Evolutionary conservation across 2,888 invertebrate species (phyloP), one percentile per base, ranked within the genome.

Genomic region (Neoascia interrupta): DNA sequence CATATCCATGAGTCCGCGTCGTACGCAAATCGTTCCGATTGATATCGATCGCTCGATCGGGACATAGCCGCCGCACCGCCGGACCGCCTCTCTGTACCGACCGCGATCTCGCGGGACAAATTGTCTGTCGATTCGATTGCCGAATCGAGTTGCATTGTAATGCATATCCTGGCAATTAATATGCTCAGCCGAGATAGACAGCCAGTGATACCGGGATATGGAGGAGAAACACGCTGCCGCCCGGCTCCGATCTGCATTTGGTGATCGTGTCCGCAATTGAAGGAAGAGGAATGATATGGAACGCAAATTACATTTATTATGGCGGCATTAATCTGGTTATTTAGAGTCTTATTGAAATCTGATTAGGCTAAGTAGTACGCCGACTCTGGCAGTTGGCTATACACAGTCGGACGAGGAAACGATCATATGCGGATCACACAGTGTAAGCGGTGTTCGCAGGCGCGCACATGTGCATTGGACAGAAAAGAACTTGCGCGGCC

Each of bases 291-390:
- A 68, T 79, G 74, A 72, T 82, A 81, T 82, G 81, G 82, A 83
- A 85, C 83, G 82, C 82, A 85, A 86, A 87, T 86, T 87, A 85
- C 86, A 84, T 85, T 85, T 84, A 86, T 87, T 86, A 85, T 82
- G 74, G 76, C 68, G 73, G 81, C 84, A 84, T 84, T 86, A 85
- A 85, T 84, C 85, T 83, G 82, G 84, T 85, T 85, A 86, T 86
- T 86, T 85, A 84, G 85, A 85, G 83, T 83, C 83, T 87, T 85
- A 86, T 86, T 85, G 86, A 84, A 83, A 84, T 85, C 84, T 83
- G 85, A 86, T 85, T 85, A 84, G 83, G 81, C 82, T 83, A 82
- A 82, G 82, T 81, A 81, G 79, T 56, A 79, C 60, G 60, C 60
- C 60, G 43, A 47, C 31, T 53, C 21, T 66, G 31, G n/a, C 16